Base-by-base conservation (phyloP, 2,797 vertebrate species). In the Fundulus diaphanus region DNA sequence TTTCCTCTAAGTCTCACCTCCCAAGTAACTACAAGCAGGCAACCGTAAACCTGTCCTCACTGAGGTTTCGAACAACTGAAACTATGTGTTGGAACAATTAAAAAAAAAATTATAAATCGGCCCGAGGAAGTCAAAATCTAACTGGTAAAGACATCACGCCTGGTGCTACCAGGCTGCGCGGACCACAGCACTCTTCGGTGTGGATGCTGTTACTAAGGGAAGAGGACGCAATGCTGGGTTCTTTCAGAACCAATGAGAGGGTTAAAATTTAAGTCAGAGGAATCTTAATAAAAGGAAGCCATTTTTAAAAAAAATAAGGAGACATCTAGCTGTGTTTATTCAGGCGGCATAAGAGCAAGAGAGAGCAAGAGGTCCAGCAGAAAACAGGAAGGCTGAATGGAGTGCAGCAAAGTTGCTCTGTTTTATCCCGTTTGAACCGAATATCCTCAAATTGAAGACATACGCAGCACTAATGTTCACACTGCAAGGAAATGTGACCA, bases 11-110 rank as follows among this genome's bases (percentile, higher is more conserved):
- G 79, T 70, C 71, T 48, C 44, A 33, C 56, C 18, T 33, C 27
- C 27, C 74, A 72, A 49, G 31, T 61, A 72, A 84, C 80, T 56
- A 81, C 57, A 68, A 44, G 54, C 33, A 31, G 7, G 35, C n/a
- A 70, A 51, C 71, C 37, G 40, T 61, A 27, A 79, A 72, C 24
- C 54, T 33, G 20, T 18, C 3, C 1, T 20, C 15, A 54, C n/a
- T 80, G 33, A 29, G 24, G 48, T 71, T 20, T 18, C 22, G 5
- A 20, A 51, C 49, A 16, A 66, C 63, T 24, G 24, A 1, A 63
- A 22, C 33, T 12, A n/a, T 65, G 33, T 40, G 22, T 67, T 67
- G 59, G 22, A 63, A 22, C 20, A 20, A 63, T 35, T 35, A 0
- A 35, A 1, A 37, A 63, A 18, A 35, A 22, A 24, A 11, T 37